Base-by-base conservation (phyloP, 2,888 invertebrate genomes). In the Pyrocoelia pectoralis region DNA sequence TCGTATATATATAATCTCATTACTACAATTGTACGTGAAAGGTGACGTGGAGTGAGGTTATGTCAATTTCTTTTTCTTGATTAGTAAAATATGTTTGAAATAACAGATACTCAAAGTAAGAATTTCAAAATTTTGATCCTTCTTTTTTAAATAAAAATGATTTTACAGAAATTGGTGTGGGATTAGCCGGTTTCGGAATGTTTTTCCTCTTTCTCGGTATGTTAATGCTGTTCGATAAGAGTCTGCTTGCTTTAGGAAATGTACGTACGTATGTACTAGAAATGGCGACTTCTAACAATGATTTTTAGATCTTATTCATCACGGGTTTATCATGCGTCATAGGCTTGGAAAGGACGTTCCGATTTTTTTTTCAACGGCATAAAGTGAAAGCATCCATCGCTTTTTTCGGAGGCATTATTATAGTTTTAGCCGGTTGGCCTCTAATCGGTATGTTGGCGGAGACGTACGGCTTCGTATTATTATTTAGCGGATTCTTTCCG, bases 231-330 rank as follows among this genome's bases (percentile, higher is more conserved):
- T 98, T 99, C 81, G 99, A 99, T 82, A 97, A 96, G 83, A 98
- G 98, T 55, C 84, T 99, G 60, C 84, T 99, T 60, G 98, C 98
- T n/a, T 95, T 99, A 80, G 99, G 99, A 79, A 99, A 99, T 88
- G 98, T 98, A 87, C 91, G 94, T 88, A 71, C 18, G 5, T 19
- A 40, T 33, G 24, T 10, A 3, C 24, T 15, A 1, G 10, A 43
- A 14, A 6, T 15, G 18, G 9, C 15, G 13, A 50, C 24, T 13
- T 29, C 8, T 18, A n/a, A 40, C 13, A 19, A 12, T 2, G 2
- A 28, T 9, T 53, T 87, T 88, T 85, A 99, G 98, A 94, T 99
- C 68, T 85, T 99, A 19, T 99, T 99, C 82, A 91, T 99, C 72
- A 88, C 91, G 71, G 99, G 99, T 1, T 85, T 99, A 56, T 94